Percentiles rank a stretch among this genome's conserved stretches.
Evolutionary conservation across 2,888 invertebrate genomes (phyloP).

Genomic region (Ophion slaviceki): DNA sequence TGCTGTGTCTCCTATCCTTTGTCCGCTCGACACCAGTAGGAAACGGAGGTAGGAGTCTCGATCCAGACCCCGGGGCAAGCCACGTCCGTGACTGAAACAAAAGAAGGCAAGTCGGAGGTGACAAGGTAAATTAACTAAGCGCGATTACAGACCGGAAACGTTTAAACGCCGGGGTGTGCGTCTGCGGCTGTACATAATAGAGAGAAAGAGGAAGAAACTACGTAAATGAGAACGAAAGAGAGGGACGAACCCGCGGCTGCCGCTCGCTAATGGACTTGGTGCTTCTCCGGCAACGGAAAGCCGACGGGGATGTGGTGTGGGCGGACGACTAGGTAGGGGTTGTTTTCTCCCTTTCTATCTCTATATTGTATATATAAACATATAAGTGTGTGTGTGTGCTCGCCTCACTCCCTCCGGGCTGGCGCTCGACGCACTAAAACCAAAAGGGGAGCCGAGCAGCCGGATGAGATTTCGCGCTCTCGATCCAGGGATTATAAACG

Average conservation of each 20-base stretch:
- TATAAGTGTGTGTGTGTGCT: not conserved
- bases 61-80: conserved; percentile 19
- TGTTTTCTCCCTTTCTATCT: conserved; percentile 68
- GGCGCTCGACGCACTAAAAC: conserved; percentile 55
- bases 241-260: conserved; percentile 27
- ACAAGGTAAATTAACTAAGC: conserved; percentile 76
- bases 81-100: conserved; percentile 71
- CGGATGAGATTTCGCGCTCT: conserved; percentile 44
- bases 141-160: conserved; percentile 78
- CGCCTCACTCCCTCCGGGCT: conserved; percentile 51
- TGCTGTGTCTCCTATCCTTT: not conserved
- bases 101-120: conserved; percentile 68
- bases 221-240: conserved; percentile 35
- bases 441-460: conserved; percentile 61
- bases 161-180: conserved; percentile 72
- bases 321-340: conserved; percentile 58
- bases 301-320: conserved; percentile 52
- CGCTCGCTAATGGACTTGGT: conserved; percentile 61
- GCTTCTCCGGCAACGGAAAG: conserved; percentile 50
- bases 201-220: conserved; percentile 26
- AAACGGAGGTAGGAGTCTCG: conserved; percentile 8
- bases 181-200: conserved; percentile 17
- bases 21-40: not conserved
- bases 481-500: conserved; percentile 64
- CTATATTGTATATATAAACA: not conserved